phyloP scores from a whole-genome alignment of 2,888 invertebrate genomes.

The Linyphia triangularis region DNA sequence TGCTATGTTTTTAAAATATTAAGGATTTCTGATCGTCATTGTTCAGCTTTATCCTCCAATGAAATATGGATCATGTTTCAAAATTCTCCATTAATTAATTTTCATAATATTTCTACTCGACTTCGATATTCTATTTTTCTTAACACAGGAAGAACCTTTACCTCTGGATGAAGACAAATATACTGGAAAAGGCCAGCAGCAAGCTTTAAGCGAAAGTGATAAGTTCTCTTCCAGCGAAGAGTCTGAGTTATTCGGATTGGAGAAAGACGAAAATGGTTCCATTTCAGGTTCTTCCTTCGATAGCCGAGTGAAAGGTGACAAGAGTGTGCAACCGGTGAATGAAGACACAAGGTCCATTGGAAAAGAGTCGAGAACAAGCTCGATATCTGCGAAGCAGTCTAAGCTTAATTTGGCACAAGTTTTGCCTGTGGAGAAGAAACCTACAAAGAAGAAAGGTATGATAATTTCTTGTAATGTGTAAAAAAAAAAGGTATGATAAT shows the following conservation, averaged over 20 bases:
- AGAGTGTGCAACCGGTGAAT: background rate
- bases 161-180: conserved; percentile 54
- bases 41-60: too few species aligned
- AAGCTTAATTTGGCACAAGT: conserved; percentile 60
- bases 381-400: conserved; percentile 48
- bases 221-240: conserved; percentile 61
- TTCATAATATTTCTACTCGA: background rate
- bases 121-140: background rate
- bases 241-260: conserved; percentile 65
- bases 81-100: too few species aligned
- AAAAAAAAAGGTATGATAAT: too few species aligned
- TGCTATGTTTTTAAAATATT: too few species aligned
- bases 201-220: conserved; percentile 33
- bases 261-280: conserved; percentile 59
- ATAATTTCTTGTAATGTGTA: too few species aligned
- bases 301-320: conserved; percentile 16
- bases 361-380: conserved; percentile 32
- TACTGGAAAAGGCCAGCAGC: conserved; percentile 13
- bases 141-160: conserved; percentile 47
- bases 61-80: too few species aligned
- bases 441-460: conserved; percentile 56
- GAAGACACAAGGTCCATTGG: conserved; percentile 5
- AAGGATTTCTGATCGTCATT: too few species aligned
- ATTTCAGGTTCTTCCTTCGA: conserved; percentile 62
- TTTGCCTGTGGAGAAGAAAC: conserved; percentile 43